These are phyloP conservation scores for Panthera uncia DNA, from an alignment of 2,113 vertebrate species.

Conservation along the genomic window DNA sequence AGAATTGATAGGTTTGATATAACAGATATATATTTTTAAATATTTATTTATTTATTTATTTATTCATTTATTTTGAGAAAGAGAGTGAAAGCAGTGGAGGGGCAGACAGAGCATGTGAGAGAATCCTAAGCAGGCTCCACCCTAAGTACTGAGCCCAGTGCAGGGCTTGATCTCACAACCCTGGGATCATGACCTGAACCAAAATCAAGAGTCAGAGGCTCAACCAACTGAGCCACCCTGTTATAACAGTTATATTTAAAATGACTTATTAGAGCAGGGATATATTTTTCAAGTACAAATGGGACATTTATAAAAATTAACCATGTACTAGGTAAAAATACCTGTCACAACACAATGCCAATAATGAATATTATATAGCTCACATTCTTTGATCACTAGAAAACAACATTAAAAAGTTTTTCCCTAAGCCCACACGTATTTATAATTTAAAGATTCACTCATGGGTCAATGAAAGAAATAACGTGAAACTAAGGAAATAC, in stretches of 20 bases:
- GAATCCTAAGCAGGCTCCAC: too few relatives aligned
- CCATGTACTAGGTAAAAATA: background rate
- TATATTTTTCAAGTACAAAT: background rate
- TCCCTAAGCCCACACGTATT: background rate
- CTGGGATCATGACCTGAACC: too few relatives aligned
- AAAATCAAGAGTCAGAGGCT: too few relatives aligned
- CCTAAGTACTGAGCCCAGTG: too few relatives aligned
- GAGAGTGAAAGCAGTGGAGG: too few relatives aligned
- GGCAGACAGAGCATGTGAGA: too few relatives aligned
- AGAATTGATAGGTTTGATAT: background rate
- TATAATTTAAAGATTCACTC: background rate
- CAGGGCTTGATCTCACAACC: too few relatives aligned
- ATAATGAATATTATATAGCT: background rate
- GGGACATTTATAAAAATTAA: background rate
- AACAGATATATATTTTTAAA: background rate
- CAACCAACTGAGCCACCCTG: background rate
- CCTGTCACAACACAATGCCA: background rate
- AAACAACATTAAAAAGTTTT: background rate
- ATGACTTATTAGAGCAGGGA: background rate
- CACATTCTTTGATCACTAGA: background rate
- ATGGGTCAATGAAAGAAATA: background rate
- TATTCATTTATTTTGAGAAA: too few relatives aligned
- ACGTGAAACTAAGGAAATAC: background rate
- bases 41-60: too few relatives aligned
- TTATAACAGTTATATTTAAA: background rate